Conservation (phyloP, 2,113 vertebrate genomes). For the Crotalus helleri region DNA sequence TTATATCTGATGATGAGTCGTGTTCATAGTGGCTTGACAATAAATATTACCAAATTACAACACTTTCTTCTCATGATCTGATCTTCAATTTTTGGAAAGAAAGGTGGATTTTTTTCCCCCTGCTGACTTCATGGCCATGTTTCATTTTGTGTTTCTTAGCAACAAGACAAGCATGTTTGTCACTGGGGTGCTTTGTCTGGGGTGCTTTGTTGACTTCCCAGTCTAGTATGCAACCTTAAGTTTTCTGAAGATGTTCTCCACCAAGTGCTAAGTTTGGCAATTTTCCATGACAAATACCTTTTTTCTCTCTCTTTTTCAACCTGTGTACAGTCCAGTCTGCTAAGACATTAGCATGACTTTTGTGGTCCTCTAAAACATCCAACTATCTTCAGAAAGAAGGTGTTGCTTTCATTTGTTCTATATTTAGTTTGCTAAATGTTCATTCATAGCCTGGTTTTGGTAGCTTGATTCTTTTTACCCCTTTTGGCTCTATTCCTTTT, state of each 20-base stretch:
- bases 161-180: not conserved
- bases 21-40: not conserved
- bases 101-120: not conserved
- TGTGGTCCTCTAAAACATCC: not conserved
- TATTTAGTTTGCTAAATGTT: not conserved
- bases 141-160: not conserved
- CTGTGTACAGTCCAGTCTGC: not conserved
- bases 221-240: not conserved
- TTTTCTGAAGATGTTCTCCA: not conserved
- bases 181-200: not conserved
- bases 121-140: not conserved
- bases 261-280: not conserved
- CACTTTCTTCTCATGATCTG: not conserved
- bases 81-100: not conserved
- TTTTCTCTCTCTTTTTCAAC: not conserved
- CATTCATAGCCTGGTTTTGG: not conserved
- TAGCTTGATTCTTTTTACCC: not conserved
- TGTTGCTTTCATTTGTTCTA: not conserved
- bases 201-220: not conserved
- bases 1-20: not conserved
- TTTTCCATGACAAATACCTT: not conserved
- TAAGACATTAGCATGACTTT: not conserved
- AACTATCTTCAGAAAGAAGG: not conserved
- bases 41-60: not conserved
- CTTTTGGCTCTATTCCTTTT: not conserved